These are phyloP conservation scores for Anthoscopus minutus DNA, from an alignment of 2,113 vertebrate species.

Conservation along the genomic window DNA sequence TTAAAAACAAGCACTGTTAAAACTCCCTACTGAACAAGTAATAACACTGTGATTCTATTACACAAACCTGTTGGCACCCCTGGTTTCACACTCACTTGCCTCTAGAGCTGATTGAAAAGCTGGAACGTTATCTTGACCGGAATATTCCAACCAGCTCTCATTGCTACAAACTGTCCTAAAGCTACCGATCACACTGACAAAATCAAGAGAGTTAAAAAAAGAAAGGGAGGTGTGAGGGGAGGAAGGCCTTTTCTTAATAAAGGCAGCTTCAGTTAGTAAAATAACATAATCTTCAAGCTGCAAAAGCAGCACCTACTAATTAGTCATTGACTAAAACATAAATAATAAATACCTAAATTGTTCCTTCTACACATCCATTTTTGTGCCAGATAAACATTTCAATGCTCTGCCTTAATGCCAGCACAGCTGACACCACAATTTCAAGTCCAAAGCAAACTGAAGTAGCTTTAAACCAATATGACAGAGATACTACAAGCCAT, in stretches of 20 bases:
- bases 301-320: conserved; percentile 94
- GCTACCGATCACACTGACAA: background rate
- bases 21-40: background rate
- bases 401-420: conserved; percentile 59
- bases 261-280: conserved; percentile 92
- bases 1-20: background rate
- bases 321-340: conserved; percentile 99
- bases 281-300: conserved; percentile 89
- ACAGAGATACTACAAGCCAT: background rate
- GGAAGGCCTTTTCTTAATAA: conserved; percentile 89
- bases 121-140: background rate
- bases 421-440: conserved; percentile 70
- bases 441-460: conserved; percentile 75
- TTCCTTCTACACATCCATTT: conserved; percentile 67
- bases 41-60: background rate
- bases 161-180: background rate
- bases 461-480: conserved; percentile 40
- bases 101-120: background rate
- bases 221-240: background rate
- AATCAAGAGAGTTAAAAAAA: conserved; percentile 3
- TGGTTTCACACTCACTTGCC: background rate
- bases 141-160: conserved; percentile 1
- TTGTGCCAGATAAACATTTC: conserved; percentile 53
- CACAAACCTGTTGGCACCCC: background rate
- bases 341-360: conserved; percentile 91